These are phyloP conservation scores for Masticophis lateralis DNA, from an alignment of 2,797 vertebrate species.

Conservation along the genomic window DNA sequence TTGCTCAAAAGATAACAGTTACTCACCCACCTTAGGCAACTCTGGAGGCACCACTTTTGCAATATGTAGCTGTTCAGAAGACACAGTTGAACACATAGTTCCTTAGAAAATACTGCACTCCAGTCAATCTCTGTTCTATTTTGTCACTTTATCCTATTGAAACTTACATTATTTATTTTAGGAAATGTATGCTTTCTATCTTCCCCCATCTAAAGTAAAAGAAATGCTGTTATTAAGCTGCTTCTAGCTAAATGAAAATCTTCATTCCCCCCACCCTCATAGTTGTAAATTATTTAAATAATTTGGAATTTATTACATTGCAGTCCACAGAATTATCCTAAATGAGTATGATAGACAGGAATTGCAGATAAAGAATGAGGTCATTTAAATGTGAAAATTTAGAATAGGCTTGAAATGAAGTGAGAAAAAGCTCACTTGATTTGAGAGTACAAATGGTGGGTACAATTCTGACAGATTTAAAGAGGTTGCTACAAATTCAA, in stretches of 20 bases:
- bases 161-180: slow-evolving; percentile 69
- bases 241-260: slow-evolving; percentile 73
- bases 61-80: neutral
- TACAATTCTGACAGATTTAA: neutral
- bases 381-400: slow-evolving; percentile 58
- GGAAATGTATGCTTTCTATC: slow-evolving; percentile 25
- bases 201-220: slow-evolving; percentile 33
- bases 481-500: neutral
- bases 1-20: neutral
- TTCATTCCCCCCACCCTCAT: slow-evolving; percentile 57
- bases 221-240: slow-evolving; percentile 71
- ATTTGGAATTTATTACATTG: slow-evolving; percentile 67
- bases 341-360: slow-evolving; percentile 62
- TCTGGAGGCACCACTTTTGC: neutral
- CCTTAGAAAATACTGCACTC: neutral
- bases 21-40: neutral
- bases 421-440: slow-evolving; percentile 40
- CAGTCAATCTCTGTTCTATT: neutral
- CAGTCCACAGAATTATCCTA: slow-evolving; percentile 64
- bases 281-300: slow-evolving; percentile 75
- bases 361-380: slow-evolving; percentile 64
- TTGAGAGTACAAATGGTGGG: neutral
- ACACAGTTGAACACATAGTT: neutral
- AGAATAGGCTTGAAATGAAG: slow-evolving; percentile 55
- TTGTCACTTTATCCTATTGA: neutral